Base-by-base conservation (phyloP, 2,113 vertebrate species). In the Gobio gobio region DNA sequence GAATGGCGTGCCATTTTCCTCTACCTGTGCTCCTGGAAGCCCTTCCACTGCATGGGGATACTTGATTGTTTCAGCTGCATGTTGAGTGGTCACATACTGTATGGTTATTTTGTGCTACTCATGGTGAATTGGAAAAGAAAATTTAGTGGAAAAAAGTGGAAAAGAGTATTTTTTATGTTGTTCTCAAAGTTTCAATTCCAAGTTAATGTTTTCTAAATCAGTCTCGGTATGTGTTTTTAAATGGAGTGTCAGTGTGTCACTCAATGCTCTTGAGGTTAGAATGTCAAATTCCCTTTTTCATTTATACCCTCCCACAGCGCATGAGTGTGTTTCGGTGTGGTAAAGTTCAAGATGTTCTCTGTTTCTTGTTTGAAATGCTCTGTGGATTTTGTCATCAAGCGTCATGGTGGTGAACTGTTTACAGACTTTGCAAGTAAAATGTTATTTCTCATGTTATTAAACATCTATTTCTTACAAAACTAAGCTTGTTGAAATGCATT, bases 401-500 rank as follows among this genome's bases (percentile, higher is more conserved):
- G 92, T 91, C 83, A 90, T 97, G 93, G 94, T 96, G 95, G 94
- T 85, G 91, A 92, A 95, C 95, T 90, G 89, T 95, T 95, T 96
- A 92, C 93, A 93, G 93, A 93, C 86, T 92, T 96, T 96, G 90
- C 93, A 85, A 88, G 91, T 84, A 84, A 89, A 94, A 93, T 91
- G 90, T 92, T 51, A 83, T 80, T 86, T 86, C 91, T 88, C 92
- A 90, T 94, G 93, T 93, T 90, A 92, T 85, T 94, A 93, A 94
- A 94, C 90, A 92, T 89, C 84, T 89, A 87, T 91, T 74, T 86
- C 85, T 90, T 84, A 90, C 88, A 92, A 87, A 86, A 91, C 74
- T 2, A 70, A 22, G n/a, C 20, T 78, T 45, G 7, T 83, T n/a
- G 22, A 73, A 74, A 49, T 77, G 10, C 26, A 33, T 16, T 59